Evolutionary conservation across 2,888 invertebrate species (phyloP), one percentile per base, ranked within the genome.

Genomic region (Amiota mariae): DNA sequence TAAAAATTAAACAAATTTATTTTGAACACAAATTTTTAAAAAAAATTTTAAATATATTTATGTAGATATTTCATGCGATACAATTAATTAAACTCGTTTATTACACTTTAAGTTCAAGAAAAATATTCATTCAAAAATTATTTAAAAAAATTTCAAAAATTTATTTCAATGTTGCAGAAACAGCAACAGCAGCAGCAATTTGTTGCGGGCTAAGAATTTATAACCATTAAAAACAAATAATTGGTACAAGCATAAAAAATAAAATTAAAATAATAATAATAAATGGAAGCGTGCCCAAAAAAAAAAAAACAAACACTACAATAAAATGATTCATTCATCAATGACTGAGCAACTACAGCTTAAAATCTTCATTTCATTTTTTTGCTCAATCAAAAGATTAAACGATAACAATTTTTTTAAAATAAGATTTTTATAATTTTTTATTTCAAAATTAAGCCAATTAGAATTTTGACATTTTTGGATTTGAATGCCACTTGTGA

Each of bases 221-320:
- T 20, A 68, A 68, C 36, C 36, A 80, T 80, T 77, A 75, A 77
- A 74, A 75, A 76, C 71, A 73, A 77, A 77, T 46, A 73, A 72
- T 71, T 73, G 66, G 63, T 77, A 76, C 73, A 76, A 80, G 9
- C n/a, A 47, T 47, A 63, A 36, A 57, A 57, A 63, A 46, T 24
- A 63, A 46, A 24, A 63, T 36, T 13, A 20, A 63, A 61, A 54
- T n/a, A n/a, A 54, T 54, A 59, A 59, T 36, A 36, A 36, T 6
- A 36, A 36, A 36, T 36, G 36, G 36, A 36, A 36, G 36, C 36
- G 36, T 36, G 36, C 36, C 36, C 36, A 36, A 36, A 6, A 36
- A 36, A 2, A 36, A 2, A 36, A 6, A 36, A 36, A 2, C 2
- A 2, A 6, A 36, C 36, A 36, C 36, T 24, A 36, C 36, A 36